A percentile compares a stretch with the other conserved stretches of the same genome.
These are phyloP conservation scores for Tarsius wallacei DNA, from an alignment of 2,797 vertebrate species.

Conservation along the genomic window DNA sequence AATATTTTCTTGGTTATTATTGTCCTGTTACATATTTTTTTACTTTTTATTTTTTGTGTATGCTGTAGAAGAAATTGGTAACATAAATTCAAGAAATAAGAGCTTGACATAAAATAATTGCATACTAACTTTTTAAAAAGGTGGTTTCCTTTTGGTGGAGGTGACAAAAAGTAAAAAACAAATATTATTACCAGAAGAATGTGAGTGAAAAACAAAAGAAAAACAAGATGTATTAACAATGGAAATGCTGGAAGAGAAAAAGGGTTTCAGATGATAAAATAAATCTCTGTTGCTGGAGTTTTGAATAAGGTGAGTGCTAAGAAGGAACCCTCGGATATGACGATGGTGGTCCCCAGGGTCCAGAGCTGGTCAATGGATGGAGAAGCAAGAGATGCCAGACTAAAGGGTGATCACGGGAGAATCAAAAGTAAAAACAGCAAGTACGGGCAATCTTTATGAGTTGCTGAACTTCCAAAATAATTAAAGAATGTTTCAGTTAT, in stretches of 20 bases:
- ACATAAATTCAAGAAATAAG: not conserved
- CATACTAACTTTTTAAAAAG: not conserved
- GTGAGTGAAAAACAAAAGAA: not conserved
- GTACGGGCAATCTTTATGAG: not conserved
- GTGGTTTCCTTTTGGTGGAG: not conserved
- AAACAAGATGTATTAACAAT: not conserved
- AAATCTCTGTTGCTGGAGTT: not conserved
- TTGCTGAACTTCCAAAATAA: not conserved
- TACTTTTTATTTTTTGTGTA: not conserved
- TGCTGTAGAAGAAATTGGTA: not conserved
- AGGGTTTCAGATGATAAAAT: not conserved
- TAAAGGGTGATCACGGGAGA: not conserved
- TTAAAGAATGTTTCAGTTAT: not conserved
- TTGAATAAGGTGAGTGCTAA: not conserved
- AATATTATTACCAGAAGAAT: not conserved
- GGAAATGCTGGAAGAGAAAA: not conserved
- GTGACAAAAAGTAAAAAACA: not conserved
- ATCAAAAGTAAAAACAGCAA: not conserved
- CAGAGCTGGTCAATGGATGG: not conserved
- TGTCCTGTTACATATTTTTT: not conserved
- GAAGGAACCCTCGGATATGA: fast-evolving
- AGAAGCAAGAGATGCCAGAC: too few relatives aligned
- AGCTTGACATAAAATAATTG: not conserved
- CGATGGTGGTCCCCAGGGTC: fast-evolving
- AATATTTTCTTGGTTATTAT: not conserved